These are phyloP conservation scores for Pangasianodon hypophthalmus DNA, from an alignment of 2,113 vertebrate species.

Conservation along the genomic window DNA sequence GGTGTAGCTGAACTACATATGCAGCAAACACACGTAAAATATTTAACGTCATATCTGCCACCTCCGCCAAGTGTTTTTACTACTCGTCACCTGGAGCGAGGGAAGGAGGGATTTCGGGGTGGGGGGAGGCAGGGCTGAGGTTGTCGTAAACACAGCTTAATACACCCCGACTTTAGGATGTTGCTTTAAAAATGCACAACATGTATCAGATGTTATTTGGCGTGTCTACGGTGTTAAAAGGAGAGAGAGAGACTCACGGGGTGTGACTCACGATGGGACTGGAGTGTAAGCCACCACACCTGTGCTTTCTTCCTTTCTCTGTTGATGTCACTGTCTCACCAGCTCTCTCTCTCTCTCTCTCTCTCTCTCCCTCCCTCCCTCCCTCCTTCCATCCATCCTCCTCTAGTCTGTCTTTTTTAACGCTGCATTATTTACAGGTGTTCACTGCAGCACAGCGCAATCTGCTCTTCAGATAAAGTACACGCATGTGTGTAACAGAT, in stretches of 20 bases:
- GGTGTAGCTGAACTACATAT: conserved; percentile 75
- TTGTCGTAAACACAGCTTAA: not conserved
- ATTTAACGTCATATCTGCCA: conserved; percentile 81
- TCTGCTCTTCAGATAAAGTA: conserved; percentile 64
- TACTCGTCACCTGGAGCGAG: conserved; percentile 68
- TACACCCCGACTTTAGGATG: conserved; percentile 23
- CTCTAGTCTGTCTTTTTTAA: conserved; percentile 69
- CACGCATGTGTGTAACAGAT: conserved; percentile 29
- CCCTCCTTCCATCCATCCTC: conserved; percentile 36
- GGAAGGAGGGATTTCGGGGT: conserved; percentile 34
- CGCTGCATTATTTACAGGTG: conserved; percentile 78
- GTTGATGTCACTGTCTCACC: not conserved
- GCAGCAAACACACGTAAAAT: conserved; percentile 76
- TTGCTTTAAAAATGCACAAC: conserved; percentile 35
- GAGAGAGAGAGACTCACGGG: conserved; percentile 48
- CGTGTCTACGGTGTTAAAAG: conserved; percentile 68
- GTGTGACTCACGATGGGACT: conserved; percentile 54
- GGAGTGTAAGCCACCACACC: conserved; percentile 62
- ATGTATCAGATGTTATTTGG: conserved; percentile 40
- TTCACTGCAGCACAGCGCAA: conserved; percentile 64
- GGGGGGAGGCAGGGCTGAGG: conserved; percentile 1
- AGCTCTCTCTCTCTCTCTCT: not conserved
- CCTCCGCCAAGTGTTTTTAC: conserved; percentile 78
- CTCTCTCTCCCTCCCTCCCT: not conserved
- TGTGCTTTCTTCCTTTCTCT: conserved; percentile 59